Percentiles rank a stretch among this genome's conserved stretches.
phyloP scores from a whole-genome alignment of 2,888 invertebrate species.

The Yponomeuta malinellus region DNA sequence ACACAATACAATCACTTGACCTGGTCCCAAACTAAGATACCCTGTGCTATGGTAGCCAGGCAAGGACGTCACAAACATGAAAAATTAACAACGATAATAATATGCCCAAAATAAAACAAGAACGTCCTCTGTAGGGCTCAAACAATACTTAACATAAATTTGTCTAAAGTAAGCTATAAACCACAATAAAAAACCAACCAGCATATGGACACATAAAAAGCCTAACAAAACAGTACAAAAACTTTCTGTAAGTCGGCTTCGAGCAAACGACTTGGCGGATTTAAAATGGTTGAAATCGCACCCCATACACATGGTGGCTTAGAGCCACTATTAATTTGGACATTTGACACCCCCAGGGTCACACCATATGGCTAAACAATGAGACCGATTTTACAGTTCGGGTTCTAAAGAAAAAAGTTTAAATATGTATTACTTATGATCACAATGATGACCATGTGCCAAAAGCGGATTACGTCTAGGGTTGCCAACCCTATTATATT shows the following conservation, averaged over 20 bases:
- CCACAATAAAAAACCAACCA: neutral
- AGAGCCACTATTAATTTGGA: constrained; percentile 12
- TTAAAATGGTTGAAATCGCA: constrained; percentile 10
- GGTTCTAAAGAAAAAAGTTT: neutral
- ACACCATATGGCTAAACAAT: constrained; percentile 7
- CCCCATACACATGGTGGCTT: constrained; percentile 34
- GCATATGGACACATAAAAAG: neutral
- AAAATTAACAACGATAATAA: no score
- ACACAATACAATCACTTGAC: no score
- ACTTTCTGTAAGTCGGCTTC: neutral
- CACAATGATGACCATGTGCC: neutral
- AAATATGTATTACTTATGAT: neutral
- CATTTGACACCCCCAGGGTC: constrained; percentile 13
- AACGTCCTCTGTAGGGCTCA: neutral
- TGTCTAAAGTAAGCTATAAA: neutral
- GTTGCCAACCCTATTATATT: no score
- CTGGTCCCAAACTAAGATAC: no score
- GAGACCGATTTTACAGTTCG: neutral
- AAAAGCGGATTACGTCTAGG: neutral
- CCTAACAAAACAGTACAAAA: neutral
- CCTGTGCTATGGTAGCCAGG: no score
- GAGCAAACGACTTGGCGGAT: constrained; percentile 9
- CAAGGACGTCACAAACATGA: no score
- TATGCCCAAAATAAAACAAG: no score
- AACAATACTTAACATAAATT: neutral